These are phyloP conservation scores for Pediacus dermestoides DNA, from an alignment of 2,888 invertebrate species.

Conservation along the genomic window DNA sequence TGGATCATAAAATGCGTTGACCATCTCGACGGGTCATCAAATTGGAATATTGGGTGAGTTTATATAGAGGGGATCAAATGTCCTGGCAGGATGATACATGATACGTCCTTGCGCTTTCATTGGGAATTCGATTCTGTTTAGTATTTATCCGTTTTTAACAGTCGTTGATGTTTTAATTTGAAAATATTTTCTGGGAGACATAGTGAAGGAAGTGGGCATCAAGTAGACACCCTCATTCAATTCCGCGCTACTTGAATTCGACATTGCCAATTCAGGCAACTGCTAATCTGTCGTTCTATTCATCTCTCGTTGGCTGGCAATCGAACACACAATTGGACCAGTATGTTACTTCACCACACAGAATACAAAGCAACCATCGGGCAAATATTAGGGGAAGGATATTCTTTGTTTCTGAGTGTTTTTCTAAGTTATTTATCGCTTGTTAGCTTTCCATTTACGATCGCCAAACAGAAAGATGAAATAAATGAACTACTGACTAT, in stretches of 20 bases:
- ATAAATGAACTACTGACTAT: too few relatives aligned
- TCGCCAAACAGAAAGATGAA: constrained; percentile 6
- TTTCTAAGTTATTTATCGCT: constrained; percentile 33
- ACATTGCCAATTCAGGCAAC: constrained; percentile 22
- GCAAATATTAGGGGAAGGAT: constrained; percentile 35
- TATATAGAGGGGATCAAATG: too few relatives aligned
- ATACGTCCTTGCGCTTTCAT: too few relatives aligned
- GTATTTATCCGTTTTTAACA: too few relatives aligned
- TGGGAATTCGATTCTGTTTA: too few relatives aligned
- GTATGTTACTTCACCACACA: constrained; percentile 41
- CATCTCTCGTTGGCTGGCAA: constrained; percentile 37
- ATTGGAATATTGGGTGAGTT: too few relatives aligned
- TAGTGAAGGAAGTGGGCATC: constrained; percentile 8
- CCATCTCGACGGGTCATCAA: too few relatives aligned
- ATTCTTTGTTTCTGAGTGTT: constrained; percentile 39
- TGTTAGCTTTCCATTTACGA: constrained; percentile 30
- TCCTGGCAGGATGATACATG: too few relatives aligned
- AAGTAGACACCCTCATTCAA: constrained; percentile 3
- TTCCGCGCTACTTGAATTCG: constrained; percentile 23
- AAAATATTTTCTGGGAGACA: too few relatives aligned
- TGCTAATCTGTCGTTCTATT: constrained; percentile 27
- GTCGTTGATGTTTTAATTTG: too few relatives aligned
- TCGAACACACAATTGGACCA: constrained; percentile 43
- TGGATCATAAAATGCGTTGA: too few relatives aligned
- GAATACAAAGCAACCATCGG: constrained; percentile 41